Base-by-base conservation (phyloP, 1,140 invertebrate genomes). In the Zaprionus capensis region DNA sequence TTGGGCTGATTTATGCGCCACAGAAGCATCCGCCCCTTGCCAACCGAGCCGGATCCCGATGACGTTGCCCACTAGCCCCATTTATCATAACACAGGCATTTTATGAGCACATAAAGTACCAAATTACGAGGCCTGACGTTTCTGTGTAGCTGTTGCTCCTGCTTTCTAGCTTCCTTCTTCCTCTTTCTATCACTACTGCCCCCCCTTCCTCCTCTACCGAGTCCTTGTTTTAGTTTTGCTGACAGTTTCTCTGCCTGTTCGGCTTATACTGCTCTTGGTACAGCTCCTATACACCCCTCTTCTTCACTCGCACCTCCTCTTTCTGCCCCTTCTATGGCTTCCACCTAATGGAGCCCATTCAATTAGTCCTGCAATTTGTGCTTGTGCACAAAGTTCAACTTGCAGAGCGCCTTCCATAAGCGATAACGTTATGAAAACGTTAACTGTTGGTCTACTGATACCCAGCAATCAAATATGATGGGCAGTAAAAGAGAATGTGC, bases 1-100 rank as follows among this genome's bases (percentile, higher is more conserved):
- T 75, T 70, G 38, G 38, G 38, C 66, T 58, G 72, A 75, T 75
- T 75, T 75, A 75, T 74, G 71, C 49, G 31, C 14, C 12, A 20
- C 22, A 26, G 22, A 17, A 24, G 26, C 9, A n/a, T 15, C 7
- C 12, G 44, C 36, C 28, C 24, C 31, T 20, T 22, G 49, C 11
- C 28, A 7, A 5, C 15, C 9, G 28, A 57, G 36, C 36, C 5
- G 22, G 11, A 41, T 28, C 28, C 26, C 46, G 2, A 51, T 31
- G 31, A 11, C 38, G 28, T 28, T 31, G 24, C 71, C 38, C 55
- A 65, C 44, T 34, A 24, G 64, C 34, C 61, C 68, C 69, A 65
- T 71, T 36, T 24, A 65, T 71, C 69, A 71, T 71, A 71, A 63
- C 44, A 56, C 44, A 24, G 49, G 20, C 53, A 65, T 71, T 66